Percentiles rank a stretch among this genome's conserved stretches.
Evolutionary conservation across 2,888 invertebrate genomes (phyloP).

Genomic region (Furcula furcula): DNA sequence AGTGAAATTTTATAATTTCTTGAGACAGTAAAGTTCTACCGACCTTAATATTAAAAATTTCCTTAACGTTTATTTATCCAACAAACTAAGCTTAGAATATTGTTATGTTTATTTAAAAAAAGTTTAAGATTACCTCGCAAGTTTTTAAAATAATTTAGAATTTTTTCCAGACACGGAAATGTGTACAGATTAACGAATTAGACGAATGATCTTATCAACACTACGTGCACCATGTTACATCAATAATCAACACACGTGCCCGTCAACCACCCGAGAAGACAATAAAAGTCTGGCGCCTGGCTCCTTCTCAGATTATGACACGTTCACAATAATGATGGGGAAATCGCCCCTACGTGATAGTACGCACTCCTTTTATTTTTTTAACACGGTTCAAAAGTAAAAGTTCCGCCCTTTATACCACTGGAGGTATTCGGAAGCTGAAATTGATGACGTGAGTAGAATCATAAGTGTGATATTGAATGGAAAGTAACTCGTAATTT

Average conservation of each 20-base stretch:
- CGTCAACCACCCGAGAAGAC: slow-evolving; percentile 46
- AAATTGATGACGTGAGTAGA: slow-evolving; percentile 51
- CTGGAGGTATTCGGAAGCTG: slow-evolving; percentile 64
- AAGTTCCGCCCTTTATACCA: slow-evolving; percentile 51
- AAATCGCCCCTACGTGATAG: slow-evolving; percentile 73
- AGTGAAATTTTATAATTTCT: no score
- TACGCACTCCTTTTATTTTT: slow-evolving; percentile 43
- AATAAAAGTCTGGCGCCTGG: slow-evolving; percentile 75
- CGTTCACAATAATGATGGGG: slow-evolving; percentile 69
- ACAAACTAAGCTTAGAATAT: no score
- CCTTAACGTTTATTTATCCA: no score
- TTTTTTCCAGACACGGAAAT: no score
- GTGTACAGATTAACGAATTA: no score
- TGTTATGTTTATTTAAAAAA: no score
- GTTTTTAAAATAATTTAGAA: no score
- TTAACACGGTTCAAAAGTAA: slow-evolving; percentile 60
- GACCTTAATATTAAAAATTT: no score
- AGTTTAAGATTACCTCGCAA: no score
- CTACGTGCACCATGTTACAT: slow-evolving; percentile 13
- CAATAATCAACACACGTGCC: slow-evolving; percentile 34
- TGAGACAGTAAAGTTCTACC: no score
- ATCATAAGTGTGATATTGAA: slow-evolving; percentile 42
- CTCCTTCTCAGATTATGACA: slow-evolving; percentile 67
- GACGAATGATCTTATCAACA: no score
- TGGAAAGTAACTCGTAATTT: slow-evolving; percentile 35